A percentile compares a stretch with the other conserved stretches of the same genome.
phyloP scores from a whole-genome alignment of 2,888 invertebrate species.

The Callosobruchus maculatus region DNA sequence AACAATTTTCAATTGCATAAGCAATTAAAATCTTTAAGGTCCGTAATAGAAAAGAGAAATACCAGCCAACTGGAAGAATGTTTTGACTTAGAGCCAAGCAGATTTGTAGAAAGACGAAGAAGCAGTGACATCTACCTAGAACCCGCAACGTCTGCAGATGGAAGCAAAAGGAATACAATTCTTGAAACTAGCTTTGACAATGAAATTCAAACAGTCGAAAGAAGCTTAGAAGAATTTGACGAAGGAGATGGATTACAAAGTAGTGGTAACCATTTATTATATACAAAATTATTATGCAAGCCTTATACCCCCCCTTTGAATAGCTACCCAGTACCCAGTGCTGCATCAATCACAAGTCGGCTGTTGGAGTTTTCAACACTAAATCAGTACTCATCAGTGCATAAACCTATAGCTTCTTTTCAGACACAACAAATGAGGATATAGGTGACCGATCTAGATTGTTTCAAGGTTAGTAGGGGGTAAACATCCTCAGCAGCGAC shows the following conservation, averaged over 20 bases:
- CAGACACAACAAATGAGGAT: no score
- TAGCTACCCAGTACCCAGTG: no score
- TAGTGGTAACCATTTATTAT: background rate
- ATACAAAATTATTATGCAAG: no score
- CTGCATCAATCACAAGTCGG: no score
- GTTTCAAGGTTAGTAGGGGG: no score
- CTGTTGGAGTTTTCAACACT: no score
- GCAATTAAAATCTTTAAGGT: slow-evolving; percentile 7
- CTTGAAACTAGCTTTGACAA: slow-evolving; percentile 20
- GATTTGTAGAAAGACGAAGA: slow-evolving; percentile 28
- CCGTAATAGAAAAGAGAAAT: slow-evolving; percentile 14
- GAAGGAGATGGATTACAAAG: slow-evolving; percentile 12
- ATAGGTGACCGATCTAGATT: no score
- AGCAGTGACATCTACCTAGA: slow-evolving; percentile 43
- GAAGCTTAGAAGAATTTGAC: slow-evolving; percentile 9
- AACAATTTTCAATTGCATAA: no score
- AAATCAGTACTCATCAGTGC: no score
- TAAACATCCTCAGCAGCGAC: no score
- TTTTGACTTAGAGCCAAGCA: slow-evolving; percentile 22
- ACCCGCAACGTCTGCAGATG: slow-evolving; percentile 21
- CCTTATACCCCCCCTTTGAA: no score
- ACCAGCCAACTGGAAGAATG: slow-evolving; percentile 15
- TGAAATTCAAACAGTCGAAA: slow-evolving; percentile 13
- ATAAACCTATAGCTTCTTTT: no score
- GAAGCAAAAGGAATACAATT: slow-evolving; percentile 12